Base-by-base conservation (phyloP, 2,797 vertebrate genomes). In the Epinephelus coioides region DNA sequence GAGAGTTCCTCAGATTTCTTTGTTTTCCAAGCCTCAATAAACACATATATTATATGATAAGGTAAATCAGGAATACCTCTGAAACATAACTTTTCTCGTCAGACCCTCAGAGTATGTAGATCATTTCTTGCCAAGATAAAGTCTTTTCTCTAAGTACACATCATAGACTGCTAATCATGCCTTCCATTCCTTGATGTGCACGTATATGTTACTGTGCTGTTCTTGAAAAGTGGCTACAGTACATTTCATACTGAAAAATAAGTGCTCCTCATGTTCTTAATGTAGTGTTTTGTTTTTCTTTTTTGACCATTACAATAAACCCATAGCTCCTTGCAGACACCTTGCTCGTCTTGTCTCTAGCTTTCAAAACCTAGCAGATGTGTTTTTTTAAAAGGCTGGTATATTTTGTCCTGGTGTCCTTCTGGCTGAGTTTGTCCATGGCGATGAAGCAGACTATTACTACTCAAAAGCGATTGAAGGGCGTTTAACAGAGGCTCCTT, bases 51-150 rank as follows among this genome's bases (percentile, higher is more conserved):
- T 19, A 27, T 2, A 1, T 14, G 12, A 49, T 30, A 34, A 46
- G 12, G 78, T 84, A 76, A 86, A 84, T 84, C 46, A 34, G 13
- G 68, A 70, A 23, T 53, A 43, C 17, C 21, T 73, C 56, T 14
- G 18, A 63, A 49, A 21, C 19, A 44, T 53, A 10, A 8, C 64
- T 73, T 61, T 71, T 70, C 3, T 40, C 21, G 44, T 73, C n/a
- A 1, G 54, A 55, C 44, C 8, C 21, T 67, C 10, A 38, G 50
- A 64, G 21, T 53, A 40, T 64, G 59, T 46, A 27, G 44, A 53
- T 46, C 27, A 25, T 69, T 61, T 68, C 59, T 49, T 49, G 64
- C 63, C 23, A 30, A 68, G 61, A 76, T 30, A 23, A 73, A 73
- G 19, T 2, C 18, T 70, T 77, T 46, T 62, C 14, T 78, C 21